Evolutionary conservation across 2,113 vertebrate species (phyloP).

Genomic region (Callopanchax toddi): DNA sequence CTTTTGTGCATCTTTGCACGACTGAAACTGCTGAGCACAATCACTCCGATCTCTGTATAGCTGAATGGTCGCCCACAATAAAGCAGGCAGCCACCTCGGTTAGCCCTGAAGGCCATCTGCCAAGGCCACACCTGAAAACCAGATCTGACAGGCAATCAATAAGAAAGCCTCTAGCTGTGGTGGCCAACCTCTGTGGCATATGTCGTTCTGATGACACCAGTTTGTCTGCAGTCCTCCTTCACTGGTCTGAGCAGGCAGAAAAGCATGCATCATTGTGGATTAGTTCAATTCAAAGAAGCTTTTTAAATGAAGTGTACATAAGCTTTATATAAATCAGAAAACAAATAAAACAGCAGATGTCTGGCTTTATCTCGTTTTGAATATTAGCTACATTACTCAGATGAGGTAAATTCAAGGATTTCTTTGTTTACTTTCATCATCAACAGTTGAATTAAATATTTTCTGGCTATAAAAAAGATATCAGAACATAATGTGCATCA

Average conservation of each 20-base stretch:
- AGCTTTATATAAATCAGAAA: background rate
- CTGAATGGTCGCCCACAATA: slow-evolving; percentile 17
- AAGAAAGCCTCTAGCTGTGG: slow-evolving; percentile 68
- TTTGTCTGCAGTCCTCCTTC: slow-evolving; percentile 42
- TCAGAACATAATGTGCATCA: background rate
- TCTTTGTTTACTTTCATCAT: background rate
- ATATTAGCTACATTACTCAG: no score
- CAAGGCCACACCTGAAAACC: slow-evolving; percentile 62
- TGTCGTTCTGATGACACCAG: slow-evolving; percentile 61
- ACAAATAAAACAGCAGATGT: background rate
- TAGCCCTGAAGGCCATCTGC: slow-evolving; percentile 70
- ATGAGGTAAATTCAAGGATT: background rate
- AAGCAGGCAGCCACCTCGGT: slow-evolving; percentile 28
- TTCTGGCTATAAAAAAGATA: background rate
- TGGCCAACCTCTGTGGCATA: slow-evolving; percentile 70
- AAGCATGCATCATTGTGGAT: background rate
- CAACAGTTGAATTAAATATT: background rate
- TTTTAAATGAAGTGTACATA: no score
- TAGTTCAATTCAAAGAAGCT: background rate
- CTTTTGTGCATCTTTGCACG: slow-evolving; percentile 7
- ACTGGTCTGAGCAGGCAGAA: slow-evolving; percentile 20
- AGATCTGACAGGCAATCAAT: slow-evolving; percentile 79
- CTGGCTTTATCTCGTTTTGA: background rate
- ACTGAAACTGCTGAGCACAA: slow-evolving; percentile 11
- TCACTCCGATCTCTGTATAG: slow-evolving; percentile 1